phyloP scores from a whole-genome alignment of 2,888 invertebrate species.

The Stramonita haemastoma region DNA sequence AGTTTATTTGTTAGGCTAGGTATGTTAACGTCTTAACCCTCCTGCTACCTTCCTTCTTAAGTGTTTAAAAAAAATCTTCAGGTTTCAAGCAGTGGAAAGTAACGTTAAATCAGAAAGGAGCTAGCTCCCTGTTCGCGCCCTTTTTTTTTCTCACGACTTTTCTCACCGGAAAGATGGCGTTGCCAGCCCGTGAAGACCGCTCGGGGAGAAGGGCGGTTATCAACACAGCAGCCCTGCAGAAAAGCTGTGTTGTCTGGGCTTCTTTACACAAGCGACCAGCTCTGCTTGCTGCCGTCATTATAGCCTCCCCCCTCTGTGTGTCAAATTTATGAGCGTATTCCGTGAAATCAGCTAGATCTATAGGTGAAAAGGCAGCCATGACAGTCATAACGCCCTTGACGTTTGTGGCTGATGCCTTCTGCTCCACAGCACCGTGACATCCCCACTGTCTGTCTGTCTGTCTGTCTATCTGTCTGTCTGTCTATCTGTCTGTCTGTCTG shows the following conservation, averaged over 20 bases:
- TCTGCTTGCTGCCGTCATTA: conserved; percentile 2
- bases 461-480: too few relatives aligned
- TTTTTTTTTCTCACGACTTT: not conserved
- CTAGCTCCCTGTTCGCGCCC: not conserved
- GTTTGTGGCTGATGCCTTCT: conserved; percentile 7
- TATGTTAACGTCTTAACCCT: too few relatives aligned
- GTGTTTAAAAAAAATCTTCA: too few relatives aligned
- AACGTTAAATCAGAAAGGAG: too few relatives aligned
- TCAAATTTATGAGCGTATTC: conserved; percentile 32
- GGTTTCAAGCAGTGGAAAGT: too few relatives aligned
- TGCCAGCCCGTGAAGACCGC: not conserved
- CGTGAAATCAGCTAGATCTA: conserved; percentile 26
- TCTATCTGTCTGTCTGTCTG: too few relatives aligned
- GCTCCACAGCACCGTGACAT: conserved; percentile 13
- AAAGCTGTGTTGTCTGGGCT: not conserved
- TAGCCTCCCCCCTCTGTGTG: conserved; percentile 29
- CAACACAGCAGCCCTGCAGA: not conserved
- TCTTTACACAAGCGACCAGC: not conserved
- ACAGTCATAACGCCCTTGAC: conserved; percentile 23
- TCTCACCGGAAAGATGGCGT: not conserved
- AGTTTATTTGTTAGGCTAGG: too few relatives aligned
- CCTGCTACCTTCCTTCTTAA: too few relatives aligned
- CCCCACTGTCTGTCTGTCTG: too few relatives aligned
- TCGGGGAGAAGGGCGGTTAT: not conserved
- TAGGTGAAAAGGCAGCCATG: conserved; percentile 25